Percentiles rank a stretch among this genome's conserved stretches.
Evolutionary conservation across 2,113 vertebrate species (phyloP).

Genomic region (Scatophagus argus): DNA sequence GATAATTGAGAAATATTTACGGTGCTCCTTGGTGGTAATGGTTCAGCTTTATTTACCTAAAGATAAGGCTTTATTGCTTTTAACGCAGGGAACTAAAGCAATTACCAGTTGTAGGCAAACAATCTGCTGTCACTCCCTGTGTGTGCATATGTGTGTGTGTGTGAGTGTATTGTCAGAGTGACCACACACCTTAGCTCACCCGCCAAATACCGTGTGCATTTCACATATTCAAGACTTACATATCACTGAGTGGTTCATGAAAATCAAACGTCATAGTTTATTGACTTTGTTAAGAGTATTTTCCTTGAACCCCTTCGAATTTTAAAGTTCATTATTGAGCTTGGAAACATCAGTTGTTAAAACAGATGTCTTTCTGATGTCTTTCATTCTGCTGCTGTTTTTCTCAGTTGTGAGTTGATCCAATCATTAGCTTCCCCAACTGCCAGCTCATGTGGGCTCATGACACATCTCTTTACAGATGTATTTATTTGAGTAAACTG

Average conservation of each 20-base stretch:
- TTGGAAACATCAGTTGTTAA: not conserved
- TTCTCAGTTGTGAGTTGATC: no score
- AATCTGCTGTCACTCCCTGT: conserved; percentile 36
- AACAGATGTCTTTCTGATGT: no score
- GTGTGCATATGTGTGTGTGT: conserved; percentile 11
- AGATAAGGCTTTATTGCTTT: conserved; percentile 78
- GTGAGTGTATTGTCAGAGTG: conserved; percentile 14
- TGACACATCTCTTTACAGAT: no score
- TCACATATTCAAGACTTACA: conserved; percentile 12
- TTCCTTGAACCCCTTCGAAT: not conserved
- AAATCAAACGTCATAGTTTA: conserved; percentile 6
- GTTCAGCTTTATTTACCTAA: conserved; percentile 70
- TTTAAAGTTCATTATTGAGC: not conserved
- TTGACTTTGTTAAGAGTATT: conserved; percentile 2
- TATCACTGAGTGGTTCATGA: conserved; percentile 8
- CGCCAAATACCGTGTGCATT: conserved; percentile 42
- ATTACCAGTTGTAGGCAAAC: conserved; percentile 67
- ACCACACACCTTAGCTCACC: conserved; percentile 38
- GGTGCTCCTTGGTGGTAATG: conserved; percentile 66
- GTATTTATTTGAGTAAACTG: no score
- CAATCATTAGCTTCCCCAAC: no score
- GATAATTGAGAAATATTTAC: conserved; percentile 78
- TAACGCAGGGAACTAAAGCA: conserved; percentile 72
- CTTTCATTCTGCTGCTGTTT: no score
- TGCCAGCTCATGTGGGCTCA: no score